phyloP scores from a whole-genome alignment of 2,888 invertebrate genomes.

The Dryobota labecula region DNA sequence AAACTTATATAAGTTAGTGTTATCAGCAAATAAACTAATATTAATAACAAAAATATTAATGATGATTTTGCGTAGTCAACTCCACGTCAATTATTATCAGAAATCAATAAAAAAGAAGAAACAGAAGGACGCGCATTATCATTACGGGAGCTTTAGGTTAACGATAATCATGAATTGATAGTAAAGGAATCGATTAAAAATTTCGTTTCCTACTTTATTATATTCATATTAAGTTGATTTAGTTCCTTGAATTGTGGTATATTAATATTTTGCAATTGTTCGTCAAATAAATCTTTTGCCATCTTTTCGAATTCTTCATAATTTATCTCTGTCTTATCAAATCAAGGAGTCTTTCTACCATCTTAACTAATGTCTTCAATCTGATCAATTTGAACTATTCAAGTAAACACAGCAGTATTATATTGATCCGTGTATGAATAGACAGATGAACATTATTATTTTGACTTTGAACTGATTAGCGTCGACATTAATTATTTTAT shows the following conservation, averaged over 20 bases:
- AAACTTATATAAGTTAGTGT: conserved; percentile 55
- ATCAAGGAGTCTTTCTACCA: background rate
- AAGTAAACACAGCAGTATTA: conserved; percentile 23
- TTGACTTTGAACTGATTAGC: conserved; percentile 46
- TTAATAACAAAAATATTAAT: conserved; percentile 52
- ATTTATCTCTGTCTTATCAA: background rate
- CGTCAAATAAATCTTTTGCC: background rate
- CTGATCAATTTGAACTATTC: conserved; percentile 19
- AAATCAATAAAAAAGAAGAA: conserved; percentile 25
- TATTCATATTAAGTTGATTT: background rate
- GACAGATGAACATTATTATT: conserved; percentile 41
- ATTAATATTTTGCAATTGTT: background rate
- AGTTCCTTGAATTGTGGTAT: background rate
- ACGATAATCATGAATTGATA: conserved; percentile 11
- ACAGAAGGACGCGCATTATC: conserved; percentile 24
- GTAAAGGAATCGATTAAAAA: background rate
- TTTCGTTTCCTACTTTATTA: background rate
- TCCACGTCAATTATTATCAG: conserved; percentile 45
- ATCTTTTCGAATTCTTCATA: background rate
- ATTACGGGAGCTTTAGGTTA: conserved; percentile 31
- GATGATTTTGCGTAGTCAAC: conserved; percentile 41
- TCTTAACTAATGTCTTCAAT: conserved; percentile 11
- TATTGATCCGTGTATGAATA: conserved; percentile 46
- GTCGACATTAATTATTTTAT: conserved; percentile 6
- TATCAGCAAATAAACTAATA: conserved; percentile 56